Conservation (phyloP, 2,113 vertebrate genomes). For the Bufo bufo region DNA sequence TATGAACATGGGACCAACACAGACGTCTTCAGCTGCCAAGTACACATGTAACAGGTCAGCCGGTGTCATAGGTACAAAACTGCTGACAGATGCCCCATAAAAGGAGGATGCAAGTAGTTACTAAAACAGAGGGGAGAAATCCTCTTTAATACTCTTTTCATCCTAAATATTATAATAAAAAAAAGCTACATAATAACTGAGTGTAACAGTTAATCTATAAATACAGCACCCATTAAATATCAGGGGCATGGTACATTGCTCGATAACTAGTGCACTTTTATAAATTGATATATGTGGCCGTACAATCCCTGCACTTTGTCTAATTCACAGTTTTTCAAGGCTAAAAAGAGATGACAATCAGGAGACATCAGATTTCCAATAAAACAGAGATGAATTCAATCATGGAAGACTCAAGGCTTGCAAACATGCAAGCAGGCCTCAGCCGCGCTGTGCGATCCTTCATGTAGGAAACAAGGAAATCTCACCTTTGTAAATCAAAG, state of each 20-base stretch:
- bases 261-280: neutral
- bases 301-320: constrained; percentile 17
- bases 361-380: neutral
- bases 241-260: neutral
- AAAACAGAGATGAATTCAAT: neutral
- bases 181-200: neutral
- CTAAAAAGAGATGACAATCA: neutral
- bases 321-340: constrained; percentile 24
- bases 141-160: neutral
- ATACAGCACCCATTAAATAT: neutral
- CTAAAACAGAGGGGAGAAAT: too few species aligned
- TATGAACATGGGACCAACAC: too few species aligned
- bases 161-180: neutral
- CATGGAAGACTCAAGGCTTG: constrained; percentile 1
- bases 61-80: too few species aligned
- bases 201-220: neutral
- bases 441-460: too few species aligned
- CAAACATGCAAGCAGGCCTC: neutral
- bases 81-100: too few species aligned
- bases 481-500: neutral
- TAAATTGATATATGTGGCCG: neutral
- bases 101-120: too few species aligned
- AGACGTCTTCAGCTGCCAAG: too few species aligned
- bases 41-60: too few species aligned
- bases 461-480: too few species aligned